Conservation (phyloP, 2,888 invertebrate genomes). For the Rotaria sp. region DNA sequence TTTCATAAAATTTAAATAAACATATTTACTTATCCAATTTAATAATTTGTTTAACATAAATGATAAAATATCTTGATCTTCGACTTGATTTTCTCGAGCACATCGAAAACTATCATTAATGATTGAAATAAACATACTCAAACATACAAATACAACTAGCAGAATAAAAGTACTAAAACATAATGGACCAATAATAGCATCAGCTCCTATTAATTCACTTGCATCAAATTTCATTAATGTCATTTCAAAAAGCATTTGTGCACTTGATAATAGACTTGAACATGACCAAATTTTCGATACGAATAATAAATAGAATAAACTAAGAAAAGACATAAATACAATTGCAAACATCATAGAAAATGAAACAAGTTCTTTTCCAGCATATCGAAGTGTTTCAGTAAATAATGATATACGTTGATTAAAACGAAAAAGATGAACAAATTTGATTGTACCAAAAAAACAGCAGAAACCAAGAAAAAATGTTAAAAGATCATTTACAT, state of each 20-base stretch:
- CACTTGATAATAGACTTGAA: too few relatives aligned
- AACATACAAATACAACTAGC: constrained; percentile 15
- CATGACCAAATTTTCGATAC: too few relatives aligned
- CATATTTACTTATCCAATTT: too few relatives aligned
- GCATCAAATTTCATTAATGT: too few relatives aligned
- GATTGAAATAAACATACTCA: constrained; percentile 38
- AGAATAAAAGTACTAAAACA: constrained; percentile 36
- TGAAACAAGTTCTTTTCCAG: constrained; percentile 54
- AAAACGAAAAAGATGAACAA: constrained; percentile 58
- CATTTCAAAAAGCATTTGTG: too few relatives aligned
- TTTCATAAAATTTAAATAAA: too few relatives aligned
- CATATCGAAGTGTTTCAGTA: constrained; percentile 54
- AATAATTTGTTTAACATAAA: too few relatives aligned
- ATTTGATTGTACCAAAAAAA: constrained; percentile 58
- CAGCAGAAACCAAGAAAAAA: constrained; percentile 56
- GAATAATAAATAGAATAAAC: too few relatives aligned
- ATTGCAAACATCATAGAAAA: constrained; percentile 57
- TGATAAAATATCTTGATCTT: too few relatives aligned
- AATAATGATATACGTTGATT: constrained; percentile 57
- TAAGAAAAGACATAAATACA: constrained; percentile 50
- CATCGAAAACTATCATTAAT: neutral
- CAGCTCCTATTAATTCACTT: neutral
- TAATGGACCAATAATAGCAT: neutral
- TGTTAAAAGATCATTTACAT: constrained; percentile 57
- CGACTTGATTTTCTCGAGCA: neutral